Conservation (phyloP, 1,140 invertebrate genomes). For the Drosophila orosa region DNA sequence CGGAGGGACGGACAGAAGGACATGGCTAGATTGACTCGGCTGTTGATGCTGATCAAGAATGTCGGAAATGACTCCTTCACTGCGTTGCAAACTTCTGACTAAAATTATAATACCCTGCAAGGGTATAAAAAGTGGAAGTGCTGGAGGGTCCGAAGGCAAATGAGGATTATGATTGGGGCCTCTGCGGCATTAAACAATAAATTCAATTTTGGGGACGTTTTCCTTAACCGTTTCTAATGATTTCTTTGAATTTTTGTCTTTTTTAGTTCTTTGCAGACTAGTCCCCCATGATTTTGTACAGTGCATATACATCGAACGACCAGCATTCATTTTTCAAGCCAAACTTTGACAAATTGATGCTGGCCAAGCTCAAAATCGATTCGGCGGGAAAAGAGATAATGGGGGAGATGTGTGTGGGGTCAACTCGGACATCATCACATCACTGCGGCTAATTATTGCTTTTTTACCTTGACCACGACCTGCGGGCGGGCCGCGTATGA, state of each 20-base stretch:
- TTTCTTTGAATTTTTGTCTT: neutral
- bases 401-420: neutral
- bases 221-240: too few species aligned
- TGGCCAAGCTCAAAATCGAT: slow-evolving; percentile 50
- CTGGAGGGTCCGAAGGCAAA: too few species aligned
- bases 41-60: too few species aligned
- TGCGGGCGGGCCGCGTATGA: neutral
- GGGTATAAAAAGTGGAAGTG: too few species aligned
- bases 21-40: too few species aligned
- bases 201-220: too few species aligned
- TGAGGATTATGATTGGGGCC: too few species aligned
- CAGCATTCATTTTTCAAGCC: slow-evolving; percentile 51
- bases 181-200: too few species aligned
- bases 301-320: slow-evolving; percentile 20
- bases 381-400: neutral
- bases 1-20: too few species aligned
- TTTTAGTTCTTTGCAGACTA: neutral
- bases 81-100: too few species aligned
- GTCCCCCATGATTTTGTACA: neutral
- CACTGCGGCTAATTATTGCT: slow-evolving; percentile 70
- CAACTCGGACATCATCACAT: slow-evolving; percentile 49
- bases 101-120: too few species aligned
- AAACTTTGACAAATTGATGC: slow-evolving; percentile 71
- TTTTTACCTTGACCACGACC: slow-evolving; percentile 54
- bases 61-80: too few species aligned